Conservation (phyloP, 2,888 invertebrate species). For the Hesperia comma region DNA sequence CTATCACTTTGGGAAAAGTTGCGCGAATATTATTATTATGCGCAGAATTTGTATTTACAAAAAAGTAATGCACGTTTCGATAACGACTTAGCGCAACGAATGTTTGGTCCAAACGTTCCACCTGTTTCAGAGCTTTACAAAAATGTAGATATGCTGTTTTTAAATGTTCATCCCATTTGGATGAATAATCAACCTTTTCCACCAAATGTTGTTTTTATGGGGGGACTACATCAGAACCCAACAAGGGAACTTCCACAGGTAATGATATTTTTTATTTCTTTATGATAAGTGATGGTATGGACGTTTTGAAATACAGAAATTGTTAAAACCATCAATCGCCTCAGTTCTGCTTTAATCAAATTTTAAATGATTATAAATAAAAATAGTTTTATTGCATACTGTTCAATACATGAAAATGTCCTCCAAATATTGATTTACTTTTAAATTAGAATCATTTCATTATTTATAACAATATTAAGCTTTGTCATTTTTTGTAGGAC, state of each 20-base stretch:
- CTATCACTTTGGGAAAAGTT: conserved; percentile 52
- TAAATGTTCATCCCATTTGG: conserved; percentile 53
- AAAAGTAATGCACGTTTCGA: conserved; percentile 23
- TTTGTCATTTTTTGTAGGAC: conserved; percentile 46
- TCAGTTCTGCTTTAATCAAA: too few species aligned
- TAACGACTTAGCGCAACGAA: conserved; percentile 40
- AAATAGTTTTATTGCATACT: too few species aligned
- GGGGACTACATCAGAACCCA: conserved; percentile 51
- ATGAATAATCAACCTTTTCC: conserved; percentile 52
- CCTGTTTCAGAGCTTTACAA: conserved; percentile 43
- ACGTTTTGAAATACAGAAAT: too few species aligned
- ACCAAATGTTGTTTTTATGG: conserved; percentile 51
- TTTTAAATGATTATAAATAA: too few species aligned
- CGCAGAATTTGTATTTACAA: conserved; percentile 27
- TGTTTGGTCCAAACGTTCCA: conserved; percentile 48
- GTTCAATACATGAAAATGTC: too few species aligned
- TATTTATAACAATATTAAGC: too few species aligned
- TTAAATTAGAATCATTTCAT: too few species aligned
- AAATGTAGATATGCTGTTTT: conserved; percentile 53
- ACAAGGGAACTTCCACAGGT: conserved; percentile 50
- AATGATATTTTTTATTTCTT: background rate
- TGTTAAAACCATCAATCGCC: too few species aligned
- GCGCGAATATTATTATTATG: conserved; percentile 44
- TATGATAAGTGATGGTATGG: too few species aligned
- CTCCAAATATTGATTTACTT: too few species aligned